Evolutionary conservation across 2,797 vertebrate genomes (phyloP).

Genomic region (Phoeniculus purpureus): DNA sequence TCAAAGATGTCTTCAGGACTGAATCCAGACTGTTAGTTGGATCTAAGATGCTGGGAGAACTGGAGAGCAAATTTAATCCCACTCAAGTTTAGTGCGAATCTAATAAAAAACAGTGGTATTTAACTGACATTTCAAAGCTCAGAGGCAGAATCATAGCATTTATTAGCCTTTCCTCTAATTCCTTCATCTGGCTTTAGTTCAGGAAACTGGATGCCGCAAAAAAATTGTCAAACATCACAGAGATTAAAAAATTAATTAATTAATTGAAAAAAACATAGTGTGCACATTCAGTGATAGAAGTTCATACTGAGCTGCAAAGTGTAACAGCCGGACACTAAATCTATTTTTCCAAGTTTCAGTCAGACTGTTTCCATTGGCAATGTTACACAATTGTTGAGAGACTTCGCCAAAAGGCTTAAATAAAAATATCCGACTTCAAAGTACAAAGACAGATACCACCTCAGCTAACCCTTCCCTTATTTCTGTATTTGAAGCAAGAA

Average conservation of each 20-base stretch:
- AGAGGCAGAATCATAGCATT: constrained; percentile 13
- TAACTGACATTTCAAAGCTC: constrained; percentile 52
- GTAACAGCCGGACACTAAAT: neutral
- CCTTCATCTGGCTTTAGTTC: neutral
- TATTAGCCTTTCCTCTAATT: constrained; percentile 13
- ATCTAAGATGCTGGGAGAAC: neutral
- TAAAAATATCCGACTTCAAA: neutral
- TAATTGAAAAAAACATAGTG: neutral
- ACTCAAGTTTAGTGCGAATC: constrained; percentile 24
- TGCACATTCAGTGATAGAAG: neutral
- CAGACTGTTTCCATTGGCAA: neutral
- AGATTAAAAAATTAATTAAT: constrained; percentile 9
- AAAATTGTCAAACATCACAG: neutral
- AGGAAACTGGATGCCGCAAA: neutral
- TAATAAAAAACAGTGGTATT: constrained; percentile 48
- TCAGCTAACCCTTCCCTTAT: neutral
- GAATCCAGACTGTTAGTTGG: neutral
- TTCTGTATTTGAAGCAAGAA: neutral
- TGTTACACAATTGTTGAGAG: neutral
- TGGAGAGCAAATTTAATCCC: constrained; percentile 24
- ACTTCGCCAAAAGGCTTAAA: neutral
- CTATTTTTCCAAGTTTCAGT: neutral
- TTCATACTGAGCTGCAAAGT: neutral
- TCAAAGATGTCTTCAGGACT: neutral
- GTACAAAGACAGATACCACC: neutral